A percentile compares a stretch with the other conserved stretches of the same genome.
These are phyloP conservation scores for Pseudomyrmex concolor DNA, from an alignment of 1,140 invertebrate genomes.

Conservation along the genomic window DNA sequence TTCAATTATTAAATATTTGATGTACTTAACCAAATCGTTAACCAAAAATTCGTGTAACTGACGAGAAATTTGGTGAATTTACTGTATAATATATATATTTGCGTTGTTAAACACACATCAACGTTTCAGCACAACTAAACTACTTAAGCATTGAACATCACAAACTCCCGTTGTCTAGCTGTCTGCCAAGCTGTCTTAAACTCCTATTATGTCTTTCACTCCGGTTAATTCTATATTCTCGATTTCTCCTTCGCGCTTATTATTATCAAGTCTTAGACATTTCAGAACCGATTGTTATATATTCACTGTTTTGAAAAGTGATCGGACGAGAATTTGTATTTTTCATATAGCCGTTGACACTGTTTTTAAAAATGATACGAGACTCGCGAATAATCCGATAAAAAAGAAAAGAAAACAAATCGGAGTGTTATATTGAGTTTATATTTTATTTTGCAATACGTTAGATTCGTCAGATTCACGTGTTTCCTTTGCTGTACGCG, in stretches of 20 bases:
- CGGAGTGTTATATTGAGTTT: neutral
- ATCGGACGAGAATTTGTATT: too few relatives aligned
- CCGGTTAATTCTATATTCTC: slow-evolving; percentile 41
- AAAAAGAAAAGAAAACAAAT: too few relatives aligned
- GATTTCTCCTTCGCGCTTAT: slow-evolving; percentile 11
- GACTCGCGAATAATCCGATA: too few relatives aligned
- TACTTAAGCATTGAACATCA: slow-evolving; percentile 32
- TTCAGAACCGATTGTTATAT: neutral
- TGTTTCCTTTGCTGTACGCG: neutral
- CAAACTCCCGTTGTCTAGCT: slow-evolving; percentile 12
- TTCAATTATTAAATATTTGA: too few relatives aligned
- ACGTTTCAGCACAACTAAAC: slow-evolving; percentile 43
- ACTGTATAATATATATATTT: neutral
- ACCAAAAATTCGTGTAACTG: neutral
- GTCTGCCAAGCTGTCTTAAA: slow-evolving; percentile 44
- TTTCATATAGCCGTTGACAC: too few relatives aligned
- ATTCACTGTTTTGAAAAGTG: neutral
- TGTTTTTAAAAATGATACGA: neutral
- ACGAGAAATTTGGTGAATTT: slow-evolving; percentile 19
- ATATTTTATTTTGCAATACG: neutral
- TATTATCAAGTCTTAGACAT: neutral
- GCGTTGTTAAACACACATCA: slow-evolving; percentile 4
- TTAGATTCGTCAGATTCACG: neutral
- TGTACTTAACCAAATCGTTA: too few relatives aligned
- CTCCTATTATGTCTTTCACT: slow-evolving; percentile 41